phyloP scores from a whole-genome alignment of 1,140 invertebrate genomes.

The Vanessa tameamea region DNA sequence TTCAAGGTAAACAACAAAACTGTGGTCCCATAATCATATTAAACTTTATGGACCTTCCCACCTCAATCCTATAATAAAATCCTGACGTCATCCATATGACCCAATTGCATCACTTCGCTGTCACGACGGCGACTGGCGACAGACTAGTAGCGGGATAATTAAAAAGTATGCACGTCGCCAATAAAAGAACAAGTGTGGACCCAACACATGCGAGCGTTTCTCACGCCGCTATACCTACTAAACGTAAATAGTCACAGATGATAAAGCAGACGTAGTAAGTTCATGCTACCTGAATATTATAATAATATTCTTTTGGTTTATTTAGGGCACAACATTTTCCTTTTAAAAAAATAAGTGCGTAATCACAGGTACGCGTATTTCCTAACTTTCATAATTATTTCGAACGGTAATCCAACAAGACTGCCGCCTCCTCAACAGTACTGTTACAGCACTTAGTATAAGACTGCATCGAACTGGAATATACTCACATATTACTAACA shows the following conservation, averaged over 20 bases:
- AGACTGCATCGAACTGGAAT: no score
- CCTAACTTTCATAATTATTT: no score
- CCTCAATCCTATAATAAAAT: background rate
- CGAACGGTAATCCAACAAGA: no score
- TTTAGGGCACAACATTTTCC: no score
- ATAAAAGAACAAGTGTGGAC: conserved; percentile 74
- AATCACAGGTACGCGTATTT: no score
- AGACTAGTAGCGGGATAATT: conserved; percentile 57
- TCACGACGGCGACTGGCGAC: conserved; percentile 23
- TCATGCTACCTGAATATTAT: conserved; percentile 2
- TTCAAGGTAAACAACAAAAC: background rate
- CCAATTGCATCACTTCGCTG: conserved; percentile 39
- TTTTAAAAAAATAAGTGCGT: no score
- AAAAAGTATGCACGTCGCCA: conserved; percentile 71
- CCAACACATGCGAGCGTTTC: conserved; percentile 67
- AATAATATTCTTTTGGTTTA: no score
- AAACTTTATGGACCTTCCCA: background rate
- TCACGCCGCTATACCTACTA: conserved; percentile 61
- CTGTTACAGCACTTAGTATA: no score
- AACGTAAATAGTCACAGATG: conserved; percentile 38
- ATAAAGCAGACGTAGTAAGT: conserved; percentile 4
- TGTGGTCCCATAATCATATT: no score
- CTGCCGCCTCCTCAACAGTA: no score
- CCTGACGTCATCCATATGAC: conserved; percentile 25
- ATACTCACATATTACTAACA: no score